Conservation (phyloP, 2,888 invertebrate species). For the Morinoia aosen region DNA sequence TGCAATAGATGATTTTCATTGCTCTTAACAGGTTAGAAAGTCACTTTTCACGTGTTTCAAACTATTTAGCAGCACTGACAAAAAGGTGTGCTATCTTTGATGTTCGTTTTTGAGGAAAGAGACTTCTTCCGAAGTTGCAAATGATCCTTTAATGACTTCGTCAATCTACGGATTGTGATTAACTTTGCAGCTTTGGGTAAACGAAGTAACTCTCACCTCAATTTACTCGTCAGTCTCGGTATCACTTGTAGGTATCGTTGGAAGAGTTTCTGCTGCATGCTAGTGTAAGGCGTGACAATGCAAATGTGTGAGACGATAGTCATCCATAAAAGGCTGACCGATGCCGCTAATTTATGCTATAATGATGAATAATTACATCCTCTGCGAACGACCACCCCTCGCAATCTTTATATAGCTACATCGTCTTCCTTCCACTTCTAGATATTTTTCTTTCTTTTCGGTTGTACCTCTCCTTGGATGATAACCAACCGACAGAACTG, state of each 20-base stretch:
- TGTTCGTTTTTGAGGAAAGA: conserved; percentile 49
- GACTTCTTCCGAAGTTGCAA: neutral
- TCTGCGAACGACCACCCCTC: conserved; percentile 3
- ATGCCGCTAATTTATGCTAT: neutral
- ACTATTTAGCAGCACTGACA: conserved; percentile 38
- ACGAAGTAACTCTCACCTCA: conserved; percentile 12
- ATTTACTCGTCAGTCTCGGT: conserved; percentile 40
- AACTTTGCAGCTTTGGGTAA: neutral
- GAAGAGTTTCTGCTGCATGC: conserved; percentile 18
- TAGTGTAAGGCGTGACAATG: conserved; percentile 34
- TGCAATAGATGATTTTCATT: conserved; percentile 45
- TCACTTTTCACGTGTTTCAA: conserved; percentile 48
- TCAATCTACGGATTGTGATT: neutral
- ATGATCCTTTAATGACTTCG: neutral
- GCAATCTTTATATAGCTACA: neutral
- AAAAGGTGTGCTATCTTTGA: conserved; percentile 43
- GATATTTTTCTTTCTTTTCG: neutral
- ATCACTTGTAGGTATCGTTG: conserved; percentile 38
- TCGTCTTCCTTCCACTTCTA: neutral
- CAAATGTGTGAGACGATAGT: neutral
- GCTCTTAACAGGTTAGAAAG: conserved; percentile 38
- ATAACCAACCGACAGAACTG: neutral
- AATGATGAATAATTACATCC: neutral
- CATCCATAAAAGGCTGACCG: neutral
- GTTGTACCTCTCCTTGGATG: neutral